phyloP scores from a whole-genome alignment of 2,797 vertebrate species.

The Champsocephalus esox region DNA sequence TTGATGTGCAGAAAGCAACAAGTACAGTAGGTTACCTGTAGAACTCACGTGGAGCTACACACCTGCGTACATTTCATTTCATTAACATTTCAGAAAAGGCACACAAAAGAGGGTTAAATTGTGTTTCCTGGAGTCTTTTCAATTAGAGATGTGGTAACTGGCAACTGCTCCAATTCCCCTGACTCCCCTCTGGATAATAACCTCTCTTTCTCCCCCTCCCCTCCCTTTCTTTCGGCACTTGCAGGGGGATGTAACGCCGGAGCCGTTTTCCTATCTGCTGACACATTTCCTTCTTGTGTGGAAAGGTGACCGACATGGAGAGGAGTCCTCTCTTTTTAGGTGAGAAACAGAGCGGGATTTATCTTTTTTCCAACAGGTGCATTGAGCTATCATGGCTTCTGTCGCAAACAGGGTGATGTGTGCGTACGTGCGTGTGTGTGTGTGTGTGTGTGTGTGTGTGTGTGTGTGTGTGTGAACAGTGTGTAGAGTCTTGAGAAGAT shows the following conservation, averaged over 20 bases:
- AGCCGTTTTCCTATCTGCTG: constrained; percentile 43
- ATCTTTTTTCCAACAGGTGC: constrained; percentile 14
- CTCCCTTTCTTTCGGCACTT: constrained; percentile 23
- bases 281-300: constrained; percentile 56
- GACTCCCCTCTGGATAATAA: constrained; percentile 25
- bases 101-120: neutral
- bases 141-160: constrained; percentile 12
- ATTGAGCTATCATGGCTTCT: neutral
- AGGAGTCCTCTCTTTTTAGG: constrained; percentile 66
- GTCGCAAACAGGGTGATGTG: constrained; percentile 4
- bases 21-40: constrained; percentile 24
- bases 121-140: neutral
- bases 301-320: constrained; percentile 71
- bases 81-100: neutral
- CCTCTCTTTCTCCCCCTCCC: constrained; percentile 14
- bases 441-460: neutral
- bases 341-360: constrained; percentile 46
- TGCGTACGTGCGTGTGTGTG: no score
- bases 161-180: constrained; percentile 14
- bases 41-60: neutral
- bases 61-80: neutral
- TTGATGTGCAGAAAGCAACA: constrained; percentile 44
- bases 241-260: constrained; percentile 29
- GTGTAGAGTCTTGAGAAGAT: constrained; percentile 15
- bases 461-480: constrained; percentile 27